phyloP scores from a whole-genome alignment of 2,888 invertebrate species.

The Panzeria rudis region DNA sequence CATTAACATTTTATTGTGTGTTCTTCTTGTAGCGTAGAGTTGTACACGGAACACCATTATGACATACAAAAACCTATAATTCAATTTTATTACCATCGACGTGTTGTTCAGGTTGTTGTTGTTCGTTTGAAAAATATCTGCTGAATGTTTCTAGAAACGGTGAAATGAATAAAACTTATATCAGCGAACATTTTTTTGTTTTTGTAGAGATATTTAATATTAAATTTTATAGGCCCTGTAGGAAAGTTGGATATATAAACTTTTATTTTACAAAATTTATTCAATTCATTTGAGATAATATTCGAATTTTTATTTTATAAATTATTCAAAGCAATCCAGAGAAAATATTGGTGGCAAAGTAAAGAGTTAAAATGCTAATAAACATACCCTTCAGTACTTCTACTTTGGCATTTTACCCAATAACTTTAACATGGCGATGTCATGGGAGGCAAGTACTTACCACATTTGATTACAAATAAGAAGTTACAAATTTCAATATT shows the following conservation, averaged over 20 bases:
- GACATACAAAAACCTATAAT: slow-evolving; percentile 78
- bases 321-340: too few species aligned
- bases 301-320: too few species aligned
- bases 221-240: slow-evolving; percentile 20
- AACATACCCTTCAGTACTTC: too few species aligned
- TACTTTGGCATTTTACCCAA: too few species aligned
- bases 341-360: too few species aligned
- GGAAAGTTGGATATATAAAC: background rate
- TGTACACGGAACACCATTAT: slow-evolving; percentile 29
- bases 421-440: too few species aligned
- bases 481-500: too few species aligned
- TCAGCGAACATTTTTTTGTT: slow-evolving; percentile 5
- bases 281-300: too few species aligned
- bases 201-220: slow-evolving; percentile 10
- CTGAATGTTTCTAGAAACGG: slow-evolving; percentile 41
- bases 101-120: slow-evolving; percentile 81
- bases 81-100: slow-evolving; percentile 82
- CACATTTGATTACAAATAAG: too few species aligned
- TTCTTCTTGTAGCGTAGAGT: slow-evolving; percentile 1
- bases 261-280: background rate
- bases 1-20: slow-evolving; percentile 67
- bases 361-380: too few species aligned
- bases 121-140: slow-evolving; percentile 75
- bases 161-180: slow-evolving; percentile 37
- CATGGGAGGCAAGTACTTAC: too few species aligned